phyloP scores from a whole-genome alignment of 37 sponge, comb jelly and placozoan species.

The Chondrosia reniformis region DNA sequence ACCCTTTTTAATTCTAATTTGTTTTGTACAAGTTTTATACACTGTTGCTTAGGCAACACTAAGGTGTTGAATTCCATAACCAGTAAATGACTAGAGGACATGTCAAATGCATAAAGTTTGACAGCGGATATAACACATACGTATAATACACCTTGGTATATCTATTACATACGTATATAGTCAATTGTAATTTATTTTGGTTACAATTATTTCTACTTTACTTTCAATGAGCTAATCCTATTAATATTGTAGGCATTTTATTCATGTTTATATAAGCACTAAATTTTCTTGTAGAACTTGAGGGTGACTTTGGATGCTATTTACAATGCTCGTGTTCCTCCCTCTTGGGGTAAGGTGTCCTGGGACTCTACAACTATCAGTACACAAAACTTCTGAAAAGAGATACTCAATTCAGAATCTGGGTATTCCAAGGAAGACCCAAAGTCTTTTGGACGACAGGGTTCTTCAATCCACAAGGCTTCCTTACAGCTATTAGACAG shows the following conservation, averaged over 20 bases:
- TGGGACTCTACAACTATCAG: slow-evolving; percentile 98
- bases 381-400: slow-evolving; percentile 98
- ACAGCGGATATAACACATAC: too few relatives aligned
- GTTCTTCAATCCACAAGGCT: slow-evolving; percentile 99
- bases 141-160: too few relatives aligned
- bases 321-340: slow-evolving; percentile 96
- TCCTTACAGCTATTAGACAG: slow-evolving; percentile 99
- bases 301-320: slow-evolving; percentile 94
- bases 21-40: too few relatives aligned
- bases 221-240: too few relatives aligned
- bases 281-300: slow-evolving; percentile 51
- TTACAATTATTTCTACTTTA: too few relatives aligned
- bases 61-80: too few relatives aligned
- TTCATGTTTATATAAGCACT: neutral
- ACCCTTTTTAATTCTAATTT: too few relatives aligned
- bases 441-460: slow-evolving; percentile 99
- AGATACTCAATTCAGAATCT: slow-evolving; percentile 86
- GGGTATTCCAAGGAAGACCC: slow-evolving; percentile 92
- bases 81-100: too few relatives aligned
- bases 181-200: too few relatives aligned
- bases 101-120: too few relatives aligned
- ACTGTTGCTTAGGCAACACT: too few relatives aligned
- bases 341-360: slow-evolving; percentile 91
- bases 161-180: too few relatives aligned
- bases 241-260: neutral